Evolutionary conservation across 1,140 invertebrate species (phyloP).

Genomic region (Apis florea): DNA sequence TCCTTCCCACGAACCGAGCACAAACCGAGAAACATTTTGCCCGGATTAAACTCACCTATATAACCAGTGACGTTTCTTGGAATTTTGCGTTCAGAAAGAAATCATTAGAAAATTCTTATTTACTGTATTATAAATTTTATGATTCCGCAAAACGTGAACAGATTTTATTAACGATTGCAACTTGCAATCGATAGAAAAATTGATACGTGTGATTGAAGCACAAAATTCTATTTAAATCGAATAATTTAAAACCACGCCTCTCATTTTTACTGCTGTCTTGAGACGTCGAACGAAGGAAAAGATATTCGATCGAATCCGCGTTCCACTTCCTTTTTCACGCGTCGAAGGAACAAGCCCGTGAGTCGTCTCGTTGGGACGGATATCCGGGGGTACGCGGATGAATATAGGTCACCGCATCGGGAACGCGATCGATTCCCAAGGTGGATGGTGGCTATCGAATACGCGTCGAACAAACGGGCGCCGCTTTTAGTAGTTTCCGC

Average conservation of each 20-base stretch:
- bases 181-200: too few relatives aligned
- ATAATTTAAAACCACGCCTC: background rate
- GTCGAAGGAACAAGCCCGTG: background rate
- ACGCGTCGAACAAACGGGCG: slow-evolving; percentile 46
- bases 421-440: slow-evolving; percentile 51
- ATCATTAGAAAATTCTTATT: too few relatives aligned
- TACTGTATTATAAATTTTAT: too few relatives aligned
- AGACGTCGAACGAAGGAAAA: background rate
- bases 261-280: background rate
- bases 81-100: slow-evolving; percentile 1
- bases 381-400: slow-evolving; percentile 10
- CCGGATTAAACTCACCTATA: background rate
- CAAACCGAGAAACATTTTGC: background rate
- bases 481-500: slow-evolving; percentile 33
- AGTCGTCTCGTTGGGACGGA: background rate
- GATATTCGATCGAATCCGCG: background rate
- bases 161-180: too few relatives aligned
- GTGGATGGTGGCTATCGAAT: slow-evolving; percentile 25
- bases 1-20: background rate
- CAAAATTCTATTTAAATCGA: too few relatives aligned
- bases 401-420: slow-evolving; percentile 51
- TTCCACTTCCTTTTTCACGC: slow-evolving; percentile 3
- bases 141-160: too few relatives aligned
- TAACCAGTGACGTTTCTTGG: slow-evolving; percentile 1
- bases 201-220: too few relatives aligned